Evolutionary conservation across 2,888 invertebrate genomes (phyloP).

Genomic region (Acanthosoma haemorrhoidale): DNA sequence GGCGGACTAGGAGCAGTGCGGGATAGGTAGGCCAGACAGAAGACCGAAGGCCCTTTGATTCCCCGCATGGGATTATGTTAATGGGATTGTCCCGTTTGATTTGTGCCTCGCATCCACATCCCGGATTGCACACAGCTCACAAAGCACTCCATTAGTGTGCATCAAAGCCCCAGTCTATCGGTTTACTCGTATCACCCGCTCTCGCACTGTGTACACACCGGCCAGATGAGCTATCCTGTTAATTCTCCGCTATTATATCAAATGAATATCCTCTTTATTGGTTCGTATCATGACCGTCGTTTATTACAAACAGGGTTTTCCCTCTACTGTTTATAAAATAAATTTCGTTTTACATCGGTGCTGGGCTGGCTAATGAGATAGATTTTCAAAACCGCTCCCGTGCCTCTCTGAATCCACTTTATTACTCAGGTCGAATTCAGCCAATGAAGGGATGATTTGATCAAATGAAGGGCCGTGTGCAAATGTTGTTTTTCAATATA

Average conservation of each 20-base stretch:
- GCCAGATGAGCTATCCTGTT: too few species aligned
- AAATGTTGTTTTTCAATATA: slow-evolving; percentile 12
- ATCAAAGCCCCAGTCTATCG: slow-evolving; percentile 18
- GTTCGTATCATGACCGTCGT: too few species aligned
- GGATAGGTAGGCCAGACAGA: too few species aligned
- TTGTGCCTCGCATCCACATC: background rate
- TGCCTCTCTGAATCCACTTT: background rate
- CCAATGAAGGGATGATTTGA: background rate
- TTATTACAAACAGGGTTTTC: too few species aligned
- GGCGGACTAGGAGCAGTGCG: background rate
- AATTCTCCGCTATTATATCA: background rate
- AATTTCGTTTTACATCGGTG: too few species aligned
- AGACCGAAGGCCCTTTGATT: slow-evolving; percentile 7
- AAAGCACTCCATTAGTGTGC: background rate
- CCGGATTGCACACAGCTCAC: background rate
- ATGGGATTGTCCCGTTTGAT: slow-evolving; percentile 21
- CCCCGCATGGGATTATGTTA: slow-evolving; percentile 13
- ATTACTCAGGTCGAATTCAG: background rate
- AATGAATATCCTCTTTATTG: background rate
- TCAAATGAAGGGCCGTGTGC: background rate
- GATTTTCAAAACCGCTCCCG: background rate
- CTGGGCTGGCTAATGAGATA: background rate
- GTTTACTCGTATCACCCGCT: slow-evolving; percentile 11
- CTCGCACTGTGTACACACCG: background rate
- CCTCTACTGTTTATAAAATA: slow-evolving; percentile 8